Evolutionary conservation across 2,113 vertebrate genomes (phyloP), one percentile per base, ranked within the genome.

Genomic region (Empidonax alnorum): DNA sequence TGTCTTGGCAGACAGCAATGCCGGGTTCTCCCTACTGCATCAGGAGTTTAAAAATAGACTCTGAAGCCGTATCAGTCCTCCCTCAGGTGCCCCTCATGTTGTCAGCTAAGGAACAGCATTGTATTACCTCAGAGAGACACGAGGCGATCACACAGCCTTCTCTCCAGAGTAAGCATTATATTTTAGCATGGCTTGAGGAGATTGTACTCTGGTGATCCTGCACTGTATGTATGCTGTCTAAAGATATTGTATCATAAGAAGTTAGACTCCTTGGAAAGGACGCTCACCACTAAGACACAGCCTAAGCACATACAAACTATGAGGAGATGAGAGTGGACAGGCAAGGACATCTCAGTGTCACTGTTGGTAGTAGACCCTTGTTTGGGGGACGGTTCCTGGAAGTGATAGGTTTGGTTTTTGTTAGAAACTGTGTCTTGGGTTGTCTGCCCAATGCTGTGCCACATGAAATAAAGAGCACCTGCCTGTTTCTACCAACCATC

Each of bases 391-490:
- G 63, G 75, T 88, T 95, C 94, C 79, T 96, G 89, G 55, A 78
- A 94, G 91, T 7, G 72, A 80, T 92, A 94, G 80, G 56, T 92
- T 92, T 97, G 87, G 37, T 80, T 95, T 95, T 91, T 97, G 94
- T 97, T 94, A 94, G 86, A 93, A 95, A 95, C 91, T 96, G 84
- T 97, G 94, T 93, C 87, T 94, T 96, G 96, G 90, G 95, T 97
- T 97, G 95, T 96, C 94, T 97, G 94, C 96, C 90, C 95, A 94
- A 96, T 95, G 94, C 96, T 97, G 96, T 97, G 97, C 97, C 96
- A 96, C 95, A 56, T 94, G 69, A 97, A 97, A 97, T 97, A 97
- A 97, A 97, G 92, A 94, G 87, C 89, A 96, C 95, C 87, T 97
- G 95, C 96, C 97, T 97, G 93, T 97, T 97, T 97, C 92, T 97